Percentiles rank a stretch among this genome's conserved stretches.
These are phyloP conservation scores for Chelonus insularis DNA, from an alignment of 1,140 invertebrate species.

Conservation along the genomic window DNA sequence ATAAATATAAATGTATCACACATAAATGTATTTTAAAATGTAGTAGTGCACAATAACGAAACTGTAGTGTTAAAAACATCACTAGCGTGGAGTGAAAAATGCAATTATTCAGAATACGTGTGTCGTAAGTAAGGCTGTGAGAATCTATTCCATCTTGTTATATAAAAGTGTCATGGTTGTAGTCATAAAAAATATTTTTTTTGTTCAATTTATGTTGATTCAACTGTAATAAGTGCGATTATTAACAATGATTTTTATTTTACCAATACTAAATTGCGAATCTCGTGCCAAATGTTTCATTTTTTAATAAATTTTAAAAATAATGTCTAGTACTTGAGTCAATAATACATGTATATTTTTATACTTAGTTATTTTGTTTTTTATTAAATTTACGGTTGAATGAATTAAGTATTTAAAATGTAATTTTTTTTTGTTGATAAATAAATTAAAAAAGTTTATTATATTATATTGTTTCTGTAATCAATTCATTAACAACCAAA, in stretches of 20 bases:
- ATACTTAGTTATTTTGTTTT: slow-evolving; percentile 1
- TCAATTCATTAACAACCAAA: slow-evolving; percentile 25
- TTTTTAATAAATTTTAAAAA: neutral
- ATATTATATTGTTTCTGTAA: neutral
- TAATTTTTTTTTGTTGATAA: neutral
- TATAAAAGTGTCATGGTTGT: neutral
- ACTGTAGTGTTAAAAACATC: too few species aligned
- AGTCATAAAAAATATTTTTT: neutral
- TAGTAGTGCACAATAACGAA: too few species aligned
- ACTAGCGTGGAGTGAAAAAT: neutral
- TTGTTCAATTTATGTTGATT: neutral
- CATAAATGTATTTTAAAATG: too few species aligned
- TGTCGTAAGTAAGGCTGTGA: neutral
- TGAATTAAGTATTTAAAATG: neutral
- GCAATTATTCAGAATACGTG: neutral
- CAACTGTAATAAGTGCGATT: too few species aligned
- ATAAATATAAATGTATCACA: too few species aligned
- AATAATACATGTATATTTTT: neutral
- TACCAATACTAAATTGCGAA: neutral
- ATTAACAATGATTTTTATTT: too few species aligned
- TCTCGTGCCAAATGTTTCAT: slow-evolving; percentile 1
- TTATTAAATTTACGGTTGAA: neutral
- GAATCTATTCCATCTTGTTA: neutral
- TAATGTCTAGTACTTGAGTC: neutral
- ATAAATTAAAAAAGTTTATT: neutral